These are phyloP conservation scores for Kryptolebias marmoratus DNA, from an alignment of 2,113 vertebrate species.

Conservation along the genomic window DNA sequence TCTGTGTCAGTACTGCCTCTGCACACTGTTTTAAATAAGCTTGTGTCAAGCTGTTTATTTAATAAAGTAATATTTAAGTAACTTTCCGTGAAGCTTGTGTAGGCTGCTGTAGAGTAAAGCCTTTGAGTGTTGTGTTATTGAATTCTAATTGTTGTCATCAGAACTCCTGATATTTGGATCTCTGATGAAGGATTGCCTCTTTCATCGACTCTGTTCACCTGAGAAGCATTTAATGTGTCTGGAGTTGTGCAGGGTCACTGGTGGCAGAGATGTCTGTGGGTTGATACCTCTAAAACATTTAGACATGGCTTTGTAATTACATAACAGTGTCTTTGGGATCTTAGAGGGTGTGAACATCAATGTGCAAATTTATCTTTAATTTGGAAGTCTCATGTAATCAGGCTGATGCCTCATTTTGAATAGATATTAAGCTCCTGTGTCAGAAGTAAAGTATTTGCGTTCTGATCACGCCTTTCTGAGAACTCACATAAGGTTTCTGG, in stretches of 20 bases:
- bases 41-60: conserved; percentile 5
- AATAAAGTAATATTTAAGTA: neutral
- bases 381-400: conserved; percentile 7
- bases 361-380: conserved; percentile 2
- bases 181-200: neutral
- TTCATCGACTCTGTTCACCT: conserved; percentile 5
- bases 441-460: conserved; percentile 28
- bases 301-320: conserved; percentile 31
- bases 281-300: conserved; percentile 6
- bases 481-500: conserved; percentile 3
- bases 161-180: neutral
- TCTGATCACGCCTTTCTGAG: conserved; percentile 5
- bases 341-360: neutral
- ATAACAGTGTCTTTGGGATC: neutral
- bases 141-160: neutral
- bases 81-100: neutral
- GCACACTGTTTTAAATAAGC: neutral
- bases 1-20: neutral
- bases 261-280: conserved; percentile 16
- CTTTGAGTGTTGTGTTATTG: neutral
- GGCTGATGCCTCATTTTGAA: neutral
- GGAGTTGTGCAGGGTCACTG: neutral
- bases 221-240: conserved; percentile 18
- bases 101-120: neutral
- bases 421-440: neutral